Evolutionary conservation across 2,113 vertebrate species (phyloP).

Genomic region (Mugil cephalus): DNA sequence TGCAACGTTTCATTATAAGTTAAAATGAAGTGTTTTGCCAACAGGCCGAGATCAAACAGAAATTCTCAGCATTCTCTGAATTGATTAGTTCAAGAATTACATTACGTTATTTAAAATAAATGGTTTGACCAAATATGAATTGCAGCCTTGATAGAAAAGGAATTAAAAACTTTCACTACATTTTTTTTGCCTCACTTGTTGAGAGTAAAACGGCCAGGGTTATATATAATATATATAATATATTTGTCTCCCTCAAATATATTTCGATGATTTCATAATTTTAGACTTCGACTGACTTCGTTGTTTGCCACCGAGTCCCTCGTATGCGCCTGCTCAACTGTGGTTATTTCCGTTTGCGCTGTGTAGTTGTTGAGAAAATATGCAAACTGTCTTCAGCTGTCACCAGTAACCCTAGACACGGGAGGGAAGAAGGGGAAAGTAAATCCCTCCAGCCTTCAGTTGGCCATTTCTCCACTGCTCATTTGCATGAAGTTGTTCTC

Average conservation of each 20-base stretch:
- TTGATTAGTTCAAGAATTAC: background rate
- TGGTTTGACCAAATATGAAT: background rate
- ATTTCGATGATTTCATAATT: background rate
- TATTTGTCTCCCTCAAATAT: background rate
- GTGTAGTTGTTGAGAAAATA: constrained; percentile 5
- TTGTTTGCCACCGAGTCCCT: background rate
- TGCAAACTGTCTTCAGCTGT: constrained; percentile 5
- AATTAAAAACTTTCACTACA: background rate
- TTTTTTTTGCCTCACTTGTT: background rate
- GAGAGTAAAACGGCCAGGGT: background rate
- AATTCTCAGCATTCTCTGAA: background rate
- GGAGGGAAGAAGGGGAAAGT: background rate
- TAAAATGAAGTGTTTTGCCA: too few species aligned
- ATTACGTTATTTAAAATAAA: background rate
- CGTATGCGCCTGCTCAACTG: background rate
- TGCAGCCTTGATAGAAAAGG: background rate
- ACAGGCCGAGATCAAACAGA: too few species aligned
- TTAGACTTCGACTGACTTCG: background rate
- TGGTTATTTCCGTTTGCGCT: background rate
- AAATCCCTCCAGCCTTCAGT: constrained; percentile 4
- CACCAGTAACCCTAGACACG: background rate
- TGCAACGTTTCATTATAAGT: too few species aligned
- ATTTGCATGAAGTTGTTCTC: constrained; percentile 45
- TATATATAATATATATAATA: too few species aligned
- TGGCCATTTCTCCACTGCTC: constrained; percentile 21